A percentile compares a stretch with the other conserved stretches of the same genome.
These are phyloP conservation scores for Pelecanus crispus DNA, from an alignment of 2,113 vertebrate genomes.

Conservation along the genomic window DNA sequence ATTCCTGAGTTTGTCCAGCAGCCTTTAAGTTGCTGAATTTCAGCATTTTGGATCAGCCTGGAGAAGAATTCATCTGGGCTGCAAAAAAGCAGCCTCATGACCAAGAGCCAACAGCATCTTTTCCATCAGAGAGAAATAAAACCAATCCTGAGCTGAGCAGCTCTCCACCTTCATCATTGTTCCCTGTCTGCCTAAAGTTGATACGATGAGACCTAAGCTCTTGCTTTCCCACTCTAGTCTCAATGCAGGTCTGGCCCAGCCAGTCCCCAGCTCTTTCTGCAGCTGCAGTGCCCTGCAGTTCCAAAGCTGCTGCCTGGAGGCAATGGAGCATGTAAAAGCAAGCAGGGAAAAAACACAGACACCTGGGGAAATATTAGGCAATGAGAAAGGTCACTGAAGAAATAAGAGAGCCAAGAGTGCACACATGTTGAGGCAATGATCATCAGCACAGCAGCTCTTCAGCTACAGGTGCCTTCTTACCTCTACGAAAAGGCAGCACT, in stretches of 20 bases:
- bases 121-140: background rate
- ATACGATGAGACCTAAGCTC: background rate
- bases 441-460: background rate
- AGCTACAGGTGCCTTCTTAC: background rate
- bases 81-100: background rate
- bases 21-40: background rate
- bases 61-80: background rate
- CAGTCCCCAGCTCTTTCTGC: background rate
- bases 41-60: background rate
- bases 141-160: background rate
- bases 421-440: too few relatives aligned
- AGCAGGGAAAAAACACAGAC: background rate
- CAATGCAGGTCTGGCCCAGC: background rate
- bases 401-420: fast-evolving
- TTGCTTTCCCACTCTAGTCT: background rate
- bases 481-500: background rate
- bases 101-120: background rate
- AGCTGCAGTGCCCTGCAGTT: background rate
- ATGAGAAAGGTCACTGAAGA: background rate
- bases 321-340: background rate
- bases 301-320: background rate
- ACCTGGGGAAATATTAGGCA: background rate
- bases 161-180: background rate
- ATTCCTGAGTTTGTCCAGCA: background rate
- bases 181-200: background rate